Evolutionary conservation across 2,113 vertebrate species (phyloP).

Genomic region (Semnornis frantzii): DNA sequence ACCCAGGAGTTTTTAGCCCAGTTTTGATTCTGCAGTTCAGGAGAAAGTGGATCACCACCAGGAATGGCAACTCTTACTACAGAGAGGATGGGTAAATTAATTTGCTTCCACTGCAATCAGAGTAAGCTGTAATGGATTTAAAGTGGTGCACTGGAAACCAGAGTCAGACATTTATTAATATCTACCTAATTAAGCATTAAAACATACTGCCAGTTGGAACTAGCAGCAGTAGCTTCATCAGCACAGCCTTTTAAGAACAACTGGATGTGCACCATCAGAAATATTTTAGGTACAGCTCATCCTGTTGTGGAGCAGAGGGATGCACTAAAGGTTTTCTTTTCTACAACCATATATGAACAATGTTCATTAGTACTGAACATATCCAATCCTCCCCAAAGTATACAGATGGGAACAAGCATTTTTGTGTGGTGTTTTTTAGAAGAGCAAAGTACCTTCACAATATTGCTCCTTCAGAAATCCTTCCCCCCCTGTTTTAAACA

Average conservation of each 20-base stretch:
- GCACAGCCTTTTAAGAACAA: not conserved
- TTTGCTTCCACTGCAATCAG: not conserved
- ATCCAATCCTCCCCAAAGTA: not conserved
- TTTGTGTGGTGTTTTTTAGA: not conserved
- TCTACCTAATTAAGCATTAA: constrained; percentile 12
- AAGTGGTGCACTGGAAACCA: constrained; percentile 6
- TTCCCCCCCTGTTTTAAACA: not conserved
- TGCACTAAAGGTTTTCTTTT: not conserved
- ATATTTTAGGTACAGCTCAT: not conserved
- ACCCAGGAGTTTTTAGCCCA: not conserved
- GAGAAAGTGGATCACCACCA: not conserved
- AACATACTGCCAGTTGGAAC: not conserved
- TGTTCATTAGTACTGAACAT: not conserved
- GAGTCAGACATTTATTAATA: not conserved
- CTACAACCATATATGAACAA: not conserved
- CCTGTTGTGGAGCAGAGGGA: not conserved
- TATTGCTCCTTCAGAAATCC: not conserved
- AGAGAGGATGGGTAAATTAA: not conserved
- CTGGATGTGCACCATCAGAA: not conserved
- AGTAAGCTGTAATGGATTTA: constrained; percentile 2
- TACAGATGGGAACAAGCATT: not conserved
- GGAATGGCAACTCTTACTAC: not conserved
- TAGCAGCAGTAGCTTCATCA: not conserved
- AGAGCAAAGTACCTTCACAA: not conserved
- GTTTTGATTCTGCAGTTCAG: not conserved